These are phyloP conservation scores for Globodera rostochiensis DNA, from an alignment of 1,140 invertebrate genomes.

Conservation along the genomic window DNA sequence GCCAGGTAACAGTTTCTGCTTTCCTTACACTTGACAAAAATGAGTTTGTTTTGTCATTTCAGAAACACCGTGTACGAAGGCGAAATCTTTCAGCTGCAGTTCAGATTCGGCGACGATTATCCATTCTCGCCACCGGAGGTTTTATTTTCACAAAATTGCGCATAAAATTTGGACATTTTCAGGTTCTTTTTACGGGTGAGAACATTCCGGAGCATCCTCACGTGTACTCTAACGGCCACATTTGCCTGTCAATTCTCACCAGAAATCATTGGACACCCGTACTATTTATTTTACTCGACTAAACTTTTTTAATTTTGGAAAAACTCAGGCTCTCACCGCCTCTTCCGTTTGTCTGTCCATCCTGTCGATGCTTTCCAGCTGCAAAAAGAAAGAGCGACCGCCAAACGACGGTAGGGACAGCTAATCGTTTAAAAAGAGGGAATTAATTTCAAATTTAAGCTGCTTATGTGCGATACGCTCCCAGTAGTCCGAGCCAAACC, in stretches of 20 bases:
- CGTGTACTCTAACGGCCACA: slow-evolving; percentile 81
- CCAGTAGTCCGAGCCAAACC: slow-evolving; percentile 97
- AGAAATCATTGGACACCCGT: slow-evolving; percentile 97
- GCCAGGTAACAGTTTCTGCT: background rate
- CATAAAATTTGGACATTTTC: slow-evolving; percentile 30
- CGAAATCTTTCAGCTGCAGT: slow-evolving; percentile 89
- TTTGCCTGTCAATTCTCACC: slow-evolving; percentile 92
- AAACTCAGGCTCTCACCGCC: slow-evolving; percentile 14
- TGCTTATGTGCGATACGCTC: slow-evolving; percentile 96
- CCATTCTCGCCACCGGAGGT: slow-evolving; percentile 97
- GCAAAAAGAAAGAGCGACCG: slow-evolving; percentile 76
- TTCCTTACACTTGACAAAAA: background rate
- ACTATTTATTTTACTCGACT: slow-evolving; percentile 36
- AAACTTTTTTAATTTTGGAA: no score
- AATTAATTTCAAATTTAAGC: slow-evolving; percentile 65
- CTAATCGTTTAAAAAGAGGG: background rate
- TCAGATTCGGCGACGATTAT: slow-evolving; percentile 95
- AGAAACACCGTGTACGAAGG: slow-evolving; percentile 90
- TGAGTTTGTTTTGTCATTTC: background rate
- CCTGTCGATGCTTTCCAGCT: slow-evolving; percentile 95
- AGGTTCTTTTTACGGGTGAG: slow-evolving; percentile 88
- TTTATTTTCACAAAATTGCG: slow-evolving; percentile 31
- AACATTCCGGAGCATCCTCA: slow-evolving; percentile 97
- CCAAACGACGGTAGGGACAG: slow-evolving; percentile 39
- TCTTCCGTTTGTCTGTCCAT: slow-evolving; percentile 79